A percentile compares a stretch with the other conserved stretches of the same genome.
These are phyloP conservation scores for Drosophila sordidapex DNA, from an alignment of 2,888 invertebrate genomes.

Conservation along the genomic window DNA sequence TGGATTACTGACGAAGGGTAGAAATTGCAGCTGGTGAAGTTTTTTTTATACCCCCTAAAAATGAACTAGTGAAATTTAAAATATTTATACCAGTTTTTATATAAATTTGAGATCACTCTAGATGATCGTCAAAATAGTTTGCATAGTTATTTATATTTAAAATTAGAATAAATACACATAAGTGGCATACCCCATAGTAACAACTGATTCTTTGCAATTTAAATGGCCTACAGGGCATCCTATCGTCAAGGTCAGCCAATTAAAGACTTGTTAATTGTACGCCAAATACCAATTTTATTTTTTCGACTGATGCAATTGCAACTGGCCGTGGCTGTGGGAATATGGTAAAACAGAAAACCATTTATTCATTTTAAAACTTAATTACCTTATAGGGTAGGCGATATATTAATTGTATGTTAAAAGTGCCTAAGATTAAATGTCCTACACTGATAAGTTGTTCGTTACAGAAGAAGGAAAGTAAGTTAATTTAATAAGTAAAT, in stretches of 20 bases:
- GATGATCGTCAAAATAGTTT: not conserved
- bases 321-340: not conserved
- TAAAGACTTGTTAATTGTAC: not conserved
- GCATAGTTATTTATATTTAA: not conserved
- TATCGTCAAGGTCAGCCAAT: not conserved
- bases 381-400: not conserved
- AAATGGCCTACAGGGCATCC: not conserved
- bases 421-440: not conserved
- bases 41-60: slow-evolving; percentile 11
- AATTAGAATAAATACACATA: not conserved
- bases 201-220: not conserved
- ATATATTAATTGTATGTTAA: not conserved
- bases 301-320: not conserved
- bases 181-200: not conserved
- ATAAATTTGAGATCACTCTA: not conserved
- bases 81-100: not conserved
- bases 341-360: not conserved
- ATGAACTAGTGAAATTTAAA: slow-evolving; percentile 1
- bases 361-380: not conserved
- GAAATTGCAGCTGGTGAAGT: slow-evolving; percentile 25
- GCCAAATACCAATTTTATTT: not conserved
- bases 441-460: not conserved
- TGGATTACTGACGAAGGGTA: slow-evolving; percentile 30
- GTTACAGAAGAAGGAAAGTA: not conserved
- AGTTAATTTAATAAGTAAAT: no score